Conservation (phyloP, 2,888 invertebrate genomes). For the Nemapogon koenigi region DNA sequence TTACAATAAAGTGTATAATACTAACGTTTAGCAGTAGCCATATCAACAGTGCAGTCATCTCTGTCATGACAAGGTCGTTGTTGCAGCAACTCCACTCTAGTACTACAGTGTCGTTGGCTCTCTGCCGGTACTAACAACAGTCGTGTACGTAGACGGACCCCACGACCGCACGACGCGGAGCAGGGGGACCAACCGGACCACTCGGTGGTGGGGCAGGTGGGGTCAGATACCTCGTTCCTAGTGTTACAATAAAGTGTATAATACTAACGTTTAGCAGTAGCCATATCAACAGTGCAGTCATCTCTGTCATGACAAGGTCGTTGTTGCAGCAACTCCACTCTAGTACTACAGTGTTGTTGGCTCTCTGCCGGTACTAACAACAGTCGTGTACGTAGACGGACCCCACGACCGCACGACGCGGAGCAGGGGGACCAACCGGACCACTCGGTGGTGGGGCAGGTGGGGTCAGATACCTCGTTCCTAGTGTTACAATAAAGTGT, state of each 20-base stretch:
- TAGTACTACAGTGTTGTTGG: conserved; percentile 70
- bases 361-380: conserved; percentile 69
- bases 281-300: conserved; percentile 75
- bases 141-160: no score
- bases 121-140: conserved; percentile 71
- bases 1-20: conserved; percentile 14
- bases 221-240: conserved; percentile 60
- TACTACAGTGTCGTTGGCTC: conserved; percentile 69
- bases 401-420: conserved; percentile 85
- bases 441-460: conserved; percentile 87
- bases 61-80: conserved; percentile 73
- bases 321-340: conserved; percentile 79
- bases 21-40: conserved; percentile 78
- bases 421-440: conserved; percentile 92
- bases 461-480: conserved; percentile 60
- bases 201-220: conserved; percentile 77
- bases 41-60: conserved; percentile 73
- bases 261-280: conserved; percentile 78
- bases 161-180: conserved; percentile 86
- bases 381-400: no score
- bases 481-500: no score
- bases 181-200: conserved; percentile 96
- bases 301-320: conserved; percentile 70
- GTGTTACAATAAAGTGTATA: background rate
- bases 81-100: conserved; percentile 75